These are phyloP conservation scores for Archips crataeganus DNA, from an alignment of 2,888 invertebrate species.

Conservation along the genomic window DNA sequence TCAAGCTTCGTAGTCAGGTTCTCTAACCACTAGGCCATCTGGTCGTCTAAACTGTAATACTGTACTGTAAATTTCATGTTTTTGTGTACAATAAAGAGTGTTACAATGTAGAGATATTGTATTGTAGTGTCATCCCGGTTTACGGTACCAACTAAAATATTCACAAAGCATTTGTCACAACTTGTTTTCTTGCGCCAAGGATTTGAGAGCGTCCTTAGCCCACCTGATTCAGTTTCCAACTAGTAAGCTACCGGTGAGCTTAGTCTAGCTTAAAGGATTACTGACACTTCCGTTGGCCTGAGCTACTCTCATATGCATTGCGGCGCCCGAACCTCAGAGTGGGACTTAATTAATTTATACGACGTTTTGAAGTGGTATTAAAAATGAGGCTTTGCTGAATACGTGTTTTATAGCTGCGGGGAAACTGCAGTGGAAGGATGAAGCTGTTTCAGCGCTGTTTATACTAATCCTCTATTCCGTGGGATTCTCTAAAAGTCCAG, in stretches of 20 bases:
- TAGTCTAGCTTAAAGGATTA: constrained; percentile 29
- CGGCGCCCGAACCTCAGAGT: constrained; percentile 9
- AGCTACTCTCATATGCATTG: constrained; percentile 24
- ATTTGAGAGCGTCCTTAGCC: background rate
- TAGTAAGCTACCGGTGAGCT: constrained; percentile 9
- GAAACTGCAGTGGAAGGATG: background rate
- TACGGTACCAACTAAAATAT: background rate
- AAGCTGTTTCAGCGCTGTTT: background rate
- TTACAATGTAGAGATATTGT: no score
- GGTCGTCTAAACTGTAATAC: no score
- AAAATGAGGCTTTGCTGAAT: background rate
- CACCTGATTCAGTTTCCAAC: constrained; percentile 8
- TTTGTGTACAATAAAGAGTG: no score
- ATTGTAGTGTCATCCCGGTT: no score
- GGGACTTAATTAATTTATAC: background rate
- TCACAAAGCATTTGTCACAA: background rate
- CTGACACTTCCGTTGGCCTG: constrained; percentile 17
- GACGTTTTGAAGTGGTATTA: background rate
- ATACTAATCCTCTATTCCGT: no score
- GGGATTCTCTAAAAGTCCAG: no score
- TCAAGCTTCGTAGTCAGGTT: no score
- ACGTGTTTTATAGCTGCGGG: background rate
- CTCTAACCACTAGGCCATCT: no score
- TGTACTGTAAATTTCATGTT: no score
- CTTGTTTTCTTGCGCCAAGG: background rate